Evolutionary conservation across 92 coral and sea anemone species (phyloP), one percentile per base, ranked within the genome.

Genomic region (Umimayanthus kanabou): DNA sequence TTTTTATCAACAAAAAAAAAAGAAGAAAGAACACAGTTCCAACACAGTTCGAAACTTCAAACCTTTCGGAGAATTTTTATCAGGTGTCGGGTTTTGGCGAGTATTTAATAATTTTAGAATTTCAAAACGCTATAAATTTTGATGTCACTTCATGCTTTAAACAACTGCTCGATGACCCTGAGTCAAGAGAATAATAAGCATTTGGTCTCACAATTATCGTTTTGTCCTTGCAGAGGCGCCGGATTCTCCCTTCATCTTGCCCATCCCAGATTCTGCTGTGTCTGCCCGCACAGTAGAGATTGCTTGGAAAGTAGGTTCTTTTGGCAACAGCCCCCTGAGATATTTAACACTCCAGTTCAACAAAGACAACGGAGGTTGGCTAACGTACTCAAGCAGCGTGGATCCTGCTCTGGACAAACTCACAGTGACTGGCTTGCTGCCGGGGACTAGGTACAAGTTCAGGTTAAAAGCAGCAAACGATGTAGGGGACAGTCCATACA

Each of bases 401-500:
- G 69, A 82, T 39, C 92, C 95, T 70, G 70, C 57, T 9, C 84
- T 92, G 28, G 81, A 95, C 65, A 90, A 85, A 85, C 88, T 97
- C 53, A 91, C 61, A 1, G 97, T 94, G 16, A 95, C 92, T 42
- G 99, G 98, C 8, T 92, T 97, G 85, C 80, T 90, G 8, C 97
- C 99, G 29, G 93, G 94, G 73, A 92, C 85, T 57, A 69, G 86
- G 5, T 97, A 97, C 90, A 90, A 88, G 85, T 97, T 95, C 88
- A 88, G 97, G 86, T 91, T 97, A 49, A 97, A 89, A 93, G 96
- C 94, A 3, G 94, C 99, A 5, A 97, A 94, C 79, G 99, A 97
- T 75, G 92, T 72, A 64, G 97, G 97, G 16, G 85, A 92, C 88
- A 97, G 99, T 87, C 95, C 92, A 4, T 95, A 91, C 78, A 97